Evolutionary conservation across 2,888 invertebrate genomes (phyloP), one percentile per base, ranked within the genome.

Genomic region (Scaptodrosophila latifasciaeformis): DNA sequence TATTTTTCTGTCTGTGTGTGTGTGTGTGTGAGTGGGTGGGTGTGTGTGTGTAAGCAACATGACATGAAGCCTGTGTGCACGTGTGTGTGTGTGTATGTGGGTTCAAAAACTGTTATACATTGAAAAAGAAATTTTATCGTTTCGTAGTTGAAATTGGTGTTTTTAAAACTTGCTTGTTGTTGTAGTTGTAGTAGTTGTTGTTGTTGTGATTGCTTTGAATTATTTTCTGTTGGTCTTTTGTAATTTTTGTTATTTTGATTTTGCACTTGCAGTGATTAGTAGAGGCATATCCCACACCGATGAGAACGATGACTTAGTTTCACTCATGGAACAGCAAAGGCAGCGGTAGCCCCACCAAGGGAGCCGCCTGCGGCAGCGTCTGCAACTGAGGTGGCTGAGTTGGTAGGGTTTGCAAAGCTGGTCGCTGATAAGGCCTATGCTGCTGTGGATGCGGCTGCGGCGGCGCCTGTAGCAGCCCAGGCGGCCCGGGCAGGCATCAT

Each of bases 401-500:
- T n/a, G 5, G 31, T 18, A 18, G 45, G n/a, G n/a, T 3, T 17
- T 17, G 27, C 39, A 39, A n/a, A 12, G 34, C 34, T 7, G 34
- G 13, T 6, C 34, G 34, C 15, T 34, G 34, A 15, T 34, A 34
- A 9, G 34, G 34, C 34, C 34, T 34, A 12, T 34, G 50, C 49
- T 72, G 65, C 51, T 31, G 65, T 15, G 48, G 47, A 34, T 47
- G 60, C 48, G 30, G 47, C 21, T 45, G 55, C 39, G 30, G 65
- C 80, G 77, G 74, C 66, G 79, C 82, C 67, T 72, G 80, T 82
- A 72, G 78, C 71, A 83, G 78, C 76, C 84, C 86, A 84, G 90
- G 89, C 77, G 87, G 90, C 89, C 51, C 57, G 18, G 78, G 57
- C 67, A 81, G 64, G 88, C 91, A 92, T 93, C 94, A 95, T 90